Percentiles rank a stretch among this genome's conserved stretches.
Evolutionary conservation across 2,113 vertebrate species (phyloP).

Genomic region (Hiodon tergisus): DNA sequence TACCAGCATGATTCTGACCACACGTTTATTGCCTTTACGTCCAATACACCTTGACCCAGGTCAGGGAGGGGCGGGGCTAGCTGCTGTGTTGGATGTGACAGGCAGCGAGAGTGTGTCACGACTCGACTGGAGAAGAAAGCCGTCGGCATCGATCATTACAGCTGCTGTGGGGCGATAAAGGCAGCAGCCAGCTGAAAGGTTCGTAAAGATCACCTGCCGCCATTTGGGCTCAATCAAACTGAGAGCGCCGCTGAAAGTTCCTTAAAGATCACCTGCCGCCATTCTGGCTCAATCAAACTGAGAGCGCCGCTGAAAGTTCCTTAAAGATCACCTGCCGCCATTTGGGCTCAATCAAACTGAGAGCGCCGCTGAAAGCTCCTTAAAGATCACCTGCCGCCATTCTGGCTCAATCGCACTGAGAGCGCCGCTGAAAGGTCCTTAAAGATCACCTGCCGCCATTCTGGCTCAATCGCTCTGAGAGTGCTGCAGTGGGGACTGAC

Average conservation of each 20-base stretch:
- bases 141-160: constrained; percentile 24
- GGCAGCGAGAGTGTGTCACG: constrained; percentile 8
- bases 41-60: constrained; percentile 17
- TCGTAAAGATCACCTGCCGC: background rate
- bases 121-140: constrained; percentile 18
- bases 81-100: background rate
- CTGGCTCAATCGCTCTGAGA: background rate
- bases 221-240: background rate
- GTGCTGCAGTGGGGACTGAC: background rate
- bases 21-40: constrained; percentile 14
- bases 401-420: no score
- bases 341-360: background rate
- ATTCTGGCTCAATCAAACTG: background rate
- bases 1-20: constrained; percentile 19
- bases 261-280: no score
- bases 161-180: constrained; percentile 28
- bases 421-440: no score
- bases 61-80: background rate
- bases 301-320: no score
- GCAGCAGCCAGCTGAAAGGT: background rate
- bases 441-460: no score
- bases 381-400: background rate
- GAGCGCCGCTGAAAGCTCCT: background rate
- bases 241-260: background rate
- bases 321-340: no score